Base-by-base conservation (phyloP, 2,113 vertebrate genomes). In the Mandrillus leucophaeus region DNA sequence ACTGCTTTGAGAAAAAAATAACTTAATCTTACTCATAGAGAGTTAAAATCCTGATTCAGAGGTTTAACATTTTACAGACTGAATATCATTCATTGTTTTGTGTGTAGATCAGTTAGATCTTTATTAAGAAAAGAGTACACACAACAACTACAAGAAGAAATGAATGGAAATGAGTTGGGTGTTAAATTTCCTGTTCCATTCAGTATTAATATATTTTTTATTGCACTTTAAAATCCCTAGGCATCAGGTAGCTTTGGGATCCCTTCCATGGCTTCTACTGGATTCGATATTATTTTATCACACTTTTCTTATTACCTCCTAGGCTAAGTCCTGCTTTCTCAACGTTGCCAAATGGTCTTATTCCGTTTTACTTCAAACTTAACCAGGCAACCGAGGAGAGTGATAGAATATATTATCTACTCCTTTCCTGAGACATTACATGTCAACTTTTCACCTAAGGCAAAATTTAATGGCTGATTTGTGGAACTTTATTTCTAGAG, bases 401-500 rank as follows among this genome's bases (percentile, higher is more conserved):
- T 25, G n/a, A 89, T 76, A 35, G 83, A 89, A 97, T 95, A 81
- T 79, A 93, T 50, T 70, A 90, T 89, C 20, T 89, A 92, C 1
- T 96, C 40, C 55, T 96, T 95, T 85, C 45, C 52, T 93, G 82
- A 92, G 50, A 90, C 5, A 6, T 73, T 95, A 35, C 35, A 22
- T 76, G 95, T 92, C 95, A 98, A 88, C 73, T 78, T 93, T 98
- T 82, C 13, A 76, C 78, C 6, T 0, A 5, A 93, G 27, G 96
- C 57, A 96, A 78, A 94, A 43, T 97, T 97, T 85, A 81, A 97
- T 97, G 83, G 52, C 64, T 92, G 43, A 27, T 75, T 89, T 97
- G 79, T 40, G 95, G 40, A 81, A 68, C 48, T 86, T 76, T 98
- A 40, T 93, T 98, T 83, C 82, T 97, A 89, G 95, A 98, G 50